Conservation (phyloP, 1,140 invertebrate genomes). For the Drosophila obscura region DNA sequence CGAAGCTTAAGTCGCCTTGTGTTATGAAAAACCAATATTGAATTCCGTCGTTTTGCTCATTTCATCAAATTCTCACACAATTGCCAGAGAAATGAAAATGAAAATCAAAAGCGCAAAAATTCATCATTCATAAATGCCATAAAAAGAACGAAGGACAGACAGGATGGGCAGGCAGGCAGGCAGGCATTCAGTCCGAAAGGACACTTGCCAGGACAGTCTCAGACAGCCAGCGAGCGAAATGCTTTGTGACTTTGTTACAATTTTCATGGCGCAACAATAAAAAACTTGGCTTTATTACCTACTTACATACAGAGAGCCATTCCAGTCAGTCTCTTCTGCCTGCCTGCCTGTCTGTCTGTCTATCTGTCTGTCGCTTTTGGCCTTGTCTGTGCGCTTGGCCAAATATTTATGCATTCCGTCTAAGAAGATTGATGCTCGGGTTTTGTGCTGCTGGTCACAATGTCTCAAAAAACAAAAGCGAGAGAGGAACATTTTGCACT, state of each 20-base stretch:
- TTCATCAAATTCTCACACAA: conserved; percentile 64
- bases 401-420: conserved; percentile 75
- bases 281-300: conserved; percentile 75
- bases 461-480: conserved; percentile 29
- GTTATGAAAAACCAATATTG: conserved; percentile 27
- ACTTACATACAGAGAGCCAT: conserved; percentile 66
- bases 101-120: conserved; percentile 64
- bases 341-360: background rate
- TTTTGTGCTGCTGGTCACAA: conserved; percentile 46
- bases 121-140: conserved; percentile 75
- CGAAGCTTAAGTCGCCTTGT: conserved; percentile 25
- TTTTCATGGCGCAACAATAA: conserved; percentile 75
- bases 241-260: conserved; percentile 80
- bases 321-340: background rate
- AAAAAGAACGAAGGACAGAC: conserved; percentile 40
- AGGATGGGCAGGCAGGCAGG: background rate
- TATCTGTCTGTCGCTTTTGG: background rate
- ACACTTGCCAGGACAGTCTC: conserved; percentile 49
- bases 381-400: conserved; percentile 43
- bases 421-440: conserved; percentile 67
- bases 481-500: conserved; percentile 57
- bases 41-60: conserved; percentile 43
- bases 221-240: conserved; percentile 47
- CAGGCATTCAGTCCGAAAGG: conserved; percentile 10
- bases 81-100: conserved; percentile 45